phyloP scores from a whole-genome alignment of 2,113 vertebrate species.

The Edolisoma coerulescens region DNA sequence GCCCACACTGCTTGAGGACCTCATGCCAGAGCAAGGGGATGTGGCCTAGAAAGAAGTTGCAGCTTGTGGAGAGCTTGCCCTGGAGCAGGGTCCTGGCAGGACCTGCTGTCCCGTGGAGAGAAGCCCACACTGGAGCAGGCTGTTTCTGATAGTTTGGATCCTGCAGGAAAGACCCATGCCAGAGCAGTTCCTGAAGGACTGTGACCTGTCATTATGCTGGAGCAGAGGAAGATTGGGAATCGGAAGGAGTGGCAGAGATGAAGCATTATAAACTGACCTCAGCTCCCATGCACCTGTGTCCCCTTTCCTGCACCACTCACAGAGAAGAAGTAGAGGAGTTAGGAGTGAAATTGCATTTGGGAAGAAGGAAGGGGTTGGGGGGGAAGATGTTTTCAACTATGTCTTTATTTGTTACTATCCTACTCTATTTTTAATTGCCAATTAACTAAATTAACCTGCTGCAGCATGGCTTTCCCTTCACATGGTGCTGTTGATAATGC shows the following conservation, averaged over 20 bases:
- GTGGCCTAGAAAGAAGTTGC: neutral
- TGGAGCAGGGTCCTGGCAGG: neutral
- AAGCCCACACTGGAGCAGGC: rapidly evolving
- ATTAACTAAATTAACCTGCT: neutral
- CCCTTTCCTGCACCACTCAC: neutral
- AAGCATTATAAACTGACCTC: neutral
- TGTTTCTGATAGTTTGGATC: neutral
- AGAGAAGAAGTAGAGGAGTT: neutral
- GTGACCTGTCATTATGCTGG: neutral
- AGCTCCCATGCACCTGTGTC: neutral
- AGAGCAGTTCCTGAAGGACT: neutral
- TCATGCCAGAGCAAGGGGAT: neutral
- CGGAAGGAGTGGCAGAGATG: neutral
- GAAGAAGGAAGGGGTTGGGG: neutral
- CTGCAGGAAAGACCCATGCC: neutral
- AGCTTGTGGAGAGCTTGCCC: neutral
- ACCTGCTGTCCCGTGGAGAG: neutral
- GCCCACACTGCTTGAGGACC: neutral
- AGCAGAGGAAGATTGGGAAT: neutral
- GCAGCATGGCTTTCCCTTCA: neutral
- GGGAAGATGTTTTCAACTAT: neutral
- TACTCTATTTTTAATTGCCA: neutral
- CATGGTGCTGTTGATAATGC: neutral
- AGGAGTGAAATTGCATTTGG: neutral
- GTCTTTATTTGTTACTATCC: neutral